Evolutionary conservation across 2,888 invertebrate species (phyloP), one percentile per base, ranked within the genome.

Genomic region (Macrophya annulata): DNA sequence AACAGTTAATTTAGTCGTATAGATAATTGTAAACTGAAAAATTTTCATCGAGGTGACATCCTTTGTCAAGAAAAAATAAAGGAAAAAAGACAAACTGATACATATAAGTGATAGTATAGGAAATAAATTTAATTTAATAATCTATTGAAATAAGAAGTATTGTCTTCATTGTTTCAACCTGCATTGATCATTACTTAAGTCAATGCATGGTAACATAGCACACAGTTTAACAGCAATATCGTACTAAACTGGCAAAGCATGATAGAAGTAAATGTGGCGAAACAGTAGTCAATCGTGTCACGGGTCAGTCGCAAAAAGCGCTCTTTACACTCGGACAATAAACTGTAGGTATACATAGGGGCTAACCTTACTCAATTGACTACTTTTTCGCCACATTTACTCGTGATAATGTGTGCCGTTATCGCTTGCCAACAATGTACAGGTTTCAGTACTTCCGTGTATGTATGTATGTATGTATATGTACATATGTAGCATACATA

Each of bases 321-420:
- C 21, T 77, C 77, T 77, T 77, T 77, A 77, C 51, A 51, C 55
- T 55, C 77, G 77, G 55, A 77, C 55, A 55, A 51, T 77, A 77
- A 77, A 77, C 31, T 72, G 43, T 43, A 72, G n/a, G 43, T 72
- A 72, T 31, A 72, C 43, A 74, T n/a, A 74, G n/a, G 37, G 51
- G 77, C 21, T 55, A 55, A 51, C 77, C 55, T 55, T 40, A 77
- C 51, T 77, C 37, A 77, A 77, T 51, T 77, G 77, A 77, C 77
- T 77, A 77, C 77, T 77, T 77, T 77, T 77, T 77, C 77, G 77
- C 51, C 48, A 77, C 51, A 77, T 77, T 77, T 77, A 77, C 48
- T 37, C 55, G 77, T 51, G 31, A 77, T 77, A 77, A 77, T 77
- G 77, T 55, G 31, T 51, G 31, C 40, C 77, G 77, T 77, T 77